phyloP scores from a whole-genome alignment of 2,797 vertebrate genomes.

The Pseudopleuronectes americanus region DNA sequence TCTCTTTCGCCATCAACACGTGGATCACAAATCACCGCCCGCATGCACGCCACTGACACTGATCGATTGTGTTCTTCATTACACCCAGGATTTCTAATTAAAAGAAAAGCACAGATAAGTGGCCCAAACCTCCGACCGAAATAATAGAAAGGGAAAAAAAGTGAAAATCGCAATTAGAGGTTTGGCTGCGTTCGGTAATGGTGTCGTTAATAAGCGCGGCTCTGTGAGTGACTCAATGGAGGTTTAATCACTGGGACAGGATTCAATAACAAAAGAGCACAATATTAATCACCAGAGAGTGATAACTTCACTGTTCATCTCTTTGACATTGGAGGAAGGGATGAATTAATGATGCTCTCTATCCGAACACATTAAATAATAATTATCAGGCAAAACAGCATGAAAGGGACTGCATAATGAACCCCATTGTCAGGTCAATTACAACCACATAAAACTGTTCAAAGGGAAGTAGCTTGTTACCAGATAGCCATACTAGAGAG shows the following conservation, averaged over 20 bases:
- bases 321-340: slow-evolving; percentile 86
- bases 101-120: slow-evolving; percentile 85
- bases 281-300: slow-evolving; percentile 84
- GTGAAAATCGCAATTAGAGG: slow-evolving; percentile 83
- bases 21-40: slow-evolving; percentile 69
- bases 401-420: slow-evolving; percentile 84
- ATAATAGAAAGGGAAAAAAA: slow-evolving; percentile 74
- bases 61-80: slow-evolving; percentile 85
- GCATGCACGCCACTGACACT: slow-evolving; percentile 63
- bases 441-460: slow-evolving; percentile 81
- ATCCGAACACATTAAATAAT: slow-evolving; percentile 85
- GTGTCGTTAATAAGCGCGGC: slow-evolving; percentile 81
- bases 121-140: slow-evolving; percentile 76
- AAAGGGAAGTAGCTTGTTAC: slow-evolving; percentile 75
- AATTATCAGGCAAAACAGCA: slow-evolving; percentile 86
- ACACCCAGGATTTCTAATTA: slow-evolving; percentile 84
- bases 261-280: slow-evolving; percentile 86
- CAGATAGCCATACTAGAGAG: slow-evolving; percentile 69
- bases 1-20: slow-evolving; percentile 75
- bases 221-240: slow-evolving; percentile 82
- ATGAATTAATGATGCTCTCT: slow-evolving; percentile 86
- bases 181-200: slow-evolving; percentile 82
- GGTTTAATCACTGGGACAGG: slow-evolving; percentile 85
- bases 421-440: slow-evolving; percentile 84
- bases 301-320: slow-evolving; percentile 85